A percentile compares a stretch with the other conserved stretches of the same genome.
These are phyloP conservation scores for Calephelis perditalis DNA, from an alignment of 2,888 invertebrate genomes.

Conservation along the genomic window DNA sequence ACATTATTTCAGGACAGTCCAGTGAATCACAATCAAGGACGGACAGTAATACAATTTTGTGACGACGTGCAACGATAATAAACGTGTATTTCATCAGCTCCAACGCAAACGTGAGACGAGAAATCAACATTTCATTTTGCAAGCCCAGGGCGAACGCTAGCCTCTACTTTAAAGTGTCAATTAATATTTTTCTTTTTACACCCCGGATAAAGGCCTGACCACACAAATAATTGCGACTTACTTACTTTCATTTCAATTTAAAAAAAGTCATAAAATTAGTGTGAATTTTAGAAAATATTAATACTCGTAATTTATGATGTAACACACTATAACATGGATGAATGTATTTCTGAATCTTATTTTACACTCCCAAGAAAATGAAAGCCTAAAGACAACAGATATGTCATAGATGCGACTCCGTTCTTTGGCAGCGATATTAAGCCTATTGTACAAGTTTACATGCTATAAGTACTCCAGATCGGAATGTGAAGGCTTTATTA, in stretches of 20 bases:
- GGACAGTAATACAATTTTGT: conserved; percentile 65
- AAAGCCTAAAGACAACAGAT: too few relatives aligned
- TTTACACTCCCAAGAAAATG: too few relatives aligned
- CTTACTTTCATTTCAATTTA: not conserved
- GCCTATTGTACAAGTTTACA: too few relatives aligned
- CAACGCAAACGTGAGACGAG: conserved; percentile 45
- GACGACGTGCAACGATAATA: conserved; percentile 54
- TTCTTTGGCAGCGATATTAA: too few relatives aligned
- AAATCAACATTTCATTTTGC: conserved; percentile 66
- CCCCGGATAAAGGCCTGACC: too few relatives aligned
- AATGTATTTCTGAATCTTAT: too few relatives aligned
- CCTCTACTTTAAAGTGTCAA: conserved; percentile 52
- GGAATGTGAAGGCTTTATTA: too few relatives aligned
- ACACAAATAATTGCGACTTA: conserved; percentile 13
- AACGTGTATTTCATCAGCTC: conserved; percentile 73
- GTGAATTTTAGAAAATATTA: not conserved
- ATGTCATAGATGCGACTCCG: too few relatives aligned
- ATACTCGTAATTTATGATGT: too few relatives aligned
- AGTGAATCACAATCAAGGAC: conserved; percentile 56
- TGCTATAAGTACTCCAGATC: too few relatives aligned
- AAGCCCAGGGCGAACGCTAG: conserved; percentile 38
- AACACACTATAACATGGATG: too few relatives aligned
- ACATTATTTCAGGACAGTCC: conserved; percentile 5
- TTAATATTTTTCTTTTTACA: conserved; percentile 48
- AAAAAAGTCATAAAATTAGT: not conserved